phyloP scores from a whole-genome alignment of 2,113 vertebrate genomes.

The Channa argus region DNA sequence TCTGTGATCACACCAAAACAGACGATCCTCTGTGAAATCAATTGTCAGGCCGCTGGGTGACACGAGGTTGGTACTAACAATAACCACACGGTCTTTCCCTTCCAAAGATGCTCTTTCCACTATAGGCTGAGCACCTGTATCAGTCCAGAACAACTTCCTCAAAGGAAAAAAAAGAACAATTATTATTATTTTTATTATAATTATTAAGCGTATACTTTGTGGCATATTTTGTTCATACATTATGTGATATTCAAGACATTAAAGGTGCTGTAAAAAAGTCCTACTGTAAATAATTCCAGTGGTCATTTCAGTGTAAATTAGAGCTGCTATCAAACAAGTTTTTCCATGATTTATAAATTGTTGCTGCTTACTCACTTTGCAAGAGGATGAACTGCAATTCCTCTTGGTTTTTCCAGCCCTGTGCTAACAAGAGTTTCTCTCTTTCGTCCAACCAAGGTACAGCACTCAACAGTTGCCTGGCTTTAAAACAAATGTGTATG shows the following conservation, averaged over 20 bases:
- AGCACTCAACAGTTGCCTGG: constrained; percentile 85
- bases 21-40: constrained; percentile 84
- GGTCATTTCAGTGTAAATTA: background rate
- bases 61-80: constrained; percentile 83
- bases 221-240: no score
- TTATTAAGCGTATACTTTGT: background rate
- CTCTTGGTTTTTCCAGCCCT: constrained; percentile 86
- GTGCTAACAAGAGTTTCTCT: constrained; percentile 83
- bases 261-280: background rate
- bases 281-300: no score
- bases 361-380: constrained; percentile 84
- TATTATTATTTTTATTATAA: no score
- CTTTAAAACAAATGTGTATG: constrained; percentile 76
- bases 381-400: constrained; percentile 89
- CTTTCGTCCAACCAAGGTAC: constrained; percentile 84
- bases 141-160: constrained; percentile 96
- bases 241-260: no score
- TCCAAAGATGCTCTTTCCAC: constrained; percentile 89
- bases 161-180: constrained; percentile 41
- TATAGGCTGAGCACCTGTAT: constrained; percentile 83
- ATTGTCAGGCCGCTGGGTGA: constrained; percentile 90
- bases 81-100: constrained; percentile 79
- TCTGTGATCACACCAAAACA: constrained; percentile 92
- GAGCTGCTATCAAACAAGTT: background rate
- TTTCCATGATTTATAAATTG: background rate